Percentiles rank a stretch among this genome's conserved stretches.
These are phyloP conservation scores for Neostethus bicornis DNA, from an alignment of 2,797 vertebrate genomes.

Conservation along the genomic window DNA sequence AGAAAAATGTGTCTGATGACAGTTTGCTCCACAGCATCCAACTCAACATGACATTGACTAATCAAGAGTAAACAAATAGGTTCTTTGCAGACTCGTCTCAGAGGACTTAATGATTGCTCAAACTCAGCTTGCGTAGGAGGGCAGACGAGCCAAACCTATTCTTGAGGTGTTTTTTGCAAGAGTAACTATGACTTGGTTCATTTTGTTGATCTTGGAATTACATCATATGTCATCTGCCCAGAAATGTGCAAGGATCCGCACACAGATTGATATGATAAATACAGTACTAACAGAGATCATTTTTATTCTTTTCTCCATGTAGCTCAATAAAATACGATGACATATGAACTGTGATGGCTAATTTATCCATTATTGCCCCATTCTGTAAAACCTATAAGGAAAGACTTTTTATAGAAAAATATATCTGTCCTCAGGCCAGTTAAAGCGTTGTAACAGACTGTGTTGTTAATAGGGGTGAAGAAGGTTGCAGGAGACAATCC, in stretches of 20 bases:
- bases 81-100: constrained; percentile 35
- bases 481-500: constrained; percentile 32
- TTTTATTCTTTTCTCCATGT: neutral
- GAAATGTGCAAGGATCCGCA: neutral
- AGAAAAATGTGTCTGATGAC: constrained; percentile 15
- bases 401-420: constrained; percentile 8
- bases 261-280: constrained; percentile 2
- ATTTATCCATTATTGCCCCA: too few relatives aligned
- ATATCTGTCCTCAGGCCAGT: constrained; percentile 3
- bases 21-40: constrained; percentile 4
- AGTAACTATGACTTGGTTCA: constrained; percentile 19
- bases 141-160: constrained; percentile 30
- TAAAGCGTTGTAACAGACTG: constrained; percentile 18
- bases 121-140: constrained; percentile 25
- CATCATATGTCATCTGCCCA: constrained; percentile 11
- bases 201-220: constrained; percentile 9
- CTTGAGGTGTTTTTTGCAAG: constrained; percentile 18
- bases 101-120: constrained; percentile 31
- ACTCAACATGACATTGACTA: constrained; percentile 42
- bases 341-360: too few relatives aligned
- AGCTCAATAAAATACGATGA: too few relatives aligned
- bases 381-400: too few relatives aligned
- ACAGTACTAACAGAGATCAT: constrained; percentile 5
- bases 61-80: constrained; percentile 46
- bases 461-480: constrained; percentile 21